These are phyloP conservation scores for Tauraco hartlaubi DNA, from an alignment of 2,797 vertebrate genomes.

Conservation along the genomic window DNA sequence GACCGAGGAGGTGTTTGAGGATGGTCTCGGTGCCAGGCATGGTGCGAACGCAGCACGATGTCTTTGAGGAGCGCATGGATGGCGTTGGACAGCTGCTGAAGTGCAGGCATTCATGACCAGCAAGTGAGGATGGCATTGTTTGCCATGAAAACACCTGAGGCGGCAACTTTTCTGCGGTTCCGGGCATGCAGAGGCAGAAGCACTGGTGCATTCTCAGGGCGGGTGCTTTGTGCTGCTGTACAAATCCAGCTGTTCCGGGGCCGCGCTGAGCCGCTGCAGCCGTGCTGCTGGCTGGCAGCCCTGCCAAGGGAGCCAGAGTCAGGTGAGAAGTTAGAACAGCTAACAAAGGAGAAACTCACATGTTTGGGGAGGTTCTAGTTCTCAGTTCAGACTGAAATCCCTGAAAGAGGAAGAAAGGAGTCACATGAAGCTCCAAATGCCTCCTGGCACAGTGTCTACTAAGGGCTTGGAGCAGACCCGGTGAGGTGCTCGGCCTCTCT, in stretches of 20 bases:
- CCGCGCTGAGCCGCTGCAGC: background rate
- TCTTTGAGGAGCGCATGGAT: accelerated
- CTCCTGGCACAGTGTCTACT: background rate
- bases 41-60: accelerated
- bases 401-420: background rate
- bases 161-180: background rate
- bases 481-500: background rate
- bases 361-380: accelerated
- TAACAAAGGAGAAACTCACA: too few species aligned
- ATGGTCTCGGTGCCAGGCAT: accelerated
- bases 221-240: background rate
- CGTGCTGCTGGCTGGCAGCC: accelerated
- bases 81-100: background rate
- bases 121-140: background rate
- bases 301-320: background rate
- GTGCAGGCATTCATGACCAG: background rate
- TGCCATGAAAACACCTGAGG: background rate
- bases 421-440: accelerated
- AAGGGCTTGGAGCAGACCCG: background rate
- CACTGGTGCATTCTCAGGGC: background rate
- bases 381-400: background rate
- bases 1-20: accelerated
- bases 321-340: background rate
- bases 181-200: background rate
- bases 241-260: accelerated